These are phyloP conservation scores for Saccostrea echinata DNA, from an alignment of 1,140 invertebrate genomes.

Conservation along the genomic window DNA sequence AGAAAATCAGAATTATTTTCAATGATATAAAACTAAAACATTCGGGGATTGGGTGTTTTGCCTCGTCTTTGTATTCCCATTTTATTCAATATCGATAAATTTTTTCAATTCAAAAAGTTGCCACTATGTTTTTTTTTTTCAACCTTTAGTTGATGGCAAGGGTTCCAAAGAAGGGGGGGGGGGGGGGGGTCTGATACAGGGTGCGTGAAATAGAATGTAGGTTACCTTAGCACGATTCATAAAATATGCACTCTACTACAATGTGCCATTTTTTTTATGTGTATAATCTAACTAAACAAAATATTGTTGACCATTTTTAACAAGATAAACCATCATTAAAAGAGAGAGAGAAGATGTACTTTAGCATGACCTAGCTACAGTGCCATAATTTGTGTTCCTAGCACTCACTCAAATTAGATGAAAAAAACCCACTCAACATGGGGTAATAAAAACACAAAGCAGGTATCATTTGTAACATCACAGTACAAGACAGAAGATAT, in stretches of 20 bases:
- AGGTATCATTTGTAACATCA: constrained; percentile 12
- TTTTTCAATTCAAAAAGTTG: too few relatives aligned
- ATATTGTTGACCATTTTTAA: too few relatives aligned
- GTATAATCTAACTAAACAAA: too few relatives aligned
- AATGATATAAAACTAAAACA: constrained; percentile 49
- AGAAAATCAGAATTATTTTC: constrained; percentile 75
- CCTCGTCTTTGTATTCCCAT: constrained; percentile 80
- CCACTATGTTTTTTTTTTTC: too few relatives aligned
- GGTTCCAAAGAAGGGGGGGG: too few relatives aligned
- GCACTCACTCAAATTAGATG: not conserved
- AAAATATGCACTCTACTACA: too few relatives aligned
- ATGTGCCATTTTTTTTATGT: too few relatives aligned
- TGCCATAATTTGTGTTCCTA: not conserved
- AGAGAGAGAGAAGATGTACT: not conserved
- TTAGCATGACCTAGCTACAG: not conserved
- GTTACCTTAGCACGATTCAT: too few relatives aligned
- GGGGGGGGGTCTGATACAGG: too few relatives aligned
- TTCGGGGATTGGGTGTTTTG: constrained; percentile 80
- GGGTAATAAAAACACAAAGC: constrained; percentile 1
- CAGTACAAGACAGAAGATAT: not conserved
- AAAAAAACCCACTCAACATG: not conserved
- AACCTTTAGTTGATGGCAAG: too few relatives aligned
- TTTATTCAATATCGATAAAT: not conserved
- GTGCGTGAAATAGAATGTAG: too few relatives aligned
- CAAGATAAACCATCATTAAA: not conserved